These are phyloP conservation scores for Chromis chromis DNA, from an alignment of 2,797 vertebrate species.

Conservation along the genomic window DNA sequence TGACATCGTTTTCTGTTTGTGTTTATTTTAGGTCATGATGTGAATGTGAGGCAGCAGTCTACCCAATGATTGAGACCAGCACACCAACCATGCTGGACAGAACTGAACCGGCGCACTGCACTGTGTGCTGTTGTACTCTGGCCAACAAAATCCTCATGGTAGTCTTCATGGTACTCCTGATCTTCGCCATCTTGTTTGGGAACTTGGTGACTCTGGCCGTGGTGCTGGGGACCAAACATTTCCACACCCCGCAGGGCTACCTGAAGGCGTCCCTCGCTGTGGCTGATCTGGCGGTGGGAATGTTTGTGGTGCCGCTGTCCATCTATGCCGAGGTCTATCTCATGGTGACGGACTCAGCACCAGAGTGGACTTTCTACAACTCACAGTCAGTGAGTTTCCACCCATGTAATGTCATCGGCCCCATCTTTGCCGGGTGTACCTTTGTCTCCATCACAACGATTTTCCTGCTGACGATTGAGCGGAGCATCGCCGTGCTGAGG, in stretches of 20 bases:
- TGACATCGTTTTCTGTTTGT: conserved; percentile 10
- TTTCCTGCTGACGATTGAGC: conserved; percentile 84
- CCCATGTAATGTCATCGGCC: conserved; percentile 84
- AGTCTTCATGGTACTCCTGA: conserved; percentile 84
- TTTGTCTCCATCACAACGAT: conserved; percentile 87
- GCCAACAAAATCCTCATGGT: conserved; percentile 81
- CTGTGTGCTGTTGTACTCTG: conserved; percentile 82
- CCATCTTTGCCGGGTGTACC: conserved; percentile 87
- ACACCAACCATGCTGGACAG: conserved; percentile 54
- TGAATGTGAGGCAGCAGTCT: neutral
- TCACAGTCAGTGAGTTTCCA: conserved; percentile 78
- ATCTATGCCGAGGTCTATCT: conserved; percentile 84
- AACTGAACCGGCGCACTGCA: conserved; percentile 70
- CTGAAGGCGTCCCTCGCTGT: conserved; percentile 86
- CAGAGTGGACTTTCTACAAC: conserved; percentile 76
- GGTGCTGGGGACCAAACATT: conserved; percentile 81
- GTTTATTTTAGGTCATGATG: conserved; percentile 46
- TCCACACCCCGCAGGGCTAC: conserved; percentile 86
- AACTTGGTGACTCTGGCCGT: conserved; percentile 85
- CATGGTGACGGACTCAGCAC: conserved; percentile 70
- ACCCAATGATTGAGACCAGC: conserved; percentile 57
- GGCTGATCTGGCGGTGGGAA: conserved; percentile 85
- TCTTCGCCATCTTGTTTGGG: conserved; percentile 82
- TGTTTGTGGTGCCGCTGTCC: conserved; percentile 84
- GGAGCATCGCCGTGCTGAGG: conserved; percentile 84